Conservation (phyloP, 1,140 invertebrate genomes). For the Eumeta japonica region DNA sequence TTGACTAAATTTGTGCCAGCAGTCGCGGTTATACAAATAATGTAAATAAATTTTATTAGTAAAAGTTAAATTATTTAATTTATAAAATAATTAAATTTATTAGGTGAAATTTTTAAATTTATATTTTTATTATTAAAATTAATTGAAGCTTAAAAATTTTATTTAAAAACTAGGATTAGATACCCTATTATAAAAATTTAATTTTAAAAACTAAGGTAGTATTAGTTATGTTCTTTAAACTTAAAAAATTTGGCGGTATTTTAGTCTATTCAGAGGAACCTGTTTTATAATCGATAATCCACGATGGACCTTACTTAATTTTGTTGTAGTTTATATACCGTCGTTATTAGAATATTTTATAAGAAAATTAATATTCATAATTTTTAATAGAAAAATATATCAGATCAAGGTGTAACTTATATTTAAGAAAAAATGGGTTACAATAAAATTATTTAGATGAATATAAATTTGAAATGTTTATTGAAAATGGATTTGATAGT, state of each 20-base stretch:
- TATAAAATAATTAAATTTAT: slow-evolving; percentile 12
- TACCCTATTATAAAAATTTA: slow-evolving; percentile 50
- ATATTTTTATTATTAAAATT: slow-evolving; percentile 3
- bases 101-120: slow-evolving; percentile 10
- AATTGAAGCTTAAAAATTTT: slow-evolving; percentile 19
- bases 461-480: slow-evolving; percentile 32
- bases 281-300: slow-evolving; percentile 59
- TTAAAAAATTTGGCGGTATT: slow-evolving; percentile 60
- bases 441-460: slow-evolving; percentile 42
- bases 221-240: slow-evolving; percentile 57
- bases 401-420: slow-evolving; percentile 60
- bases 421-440: slow-evolving; percentile 54
- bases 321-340: slow-evolving; percentile 52
- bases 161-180: slow-evolving; percentile 19
- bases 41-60: slow-evolving; percentile 22
- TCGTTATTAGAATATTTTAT: slow-evolving; percentile 53
- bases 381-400: slow-evolving; percentile 45
- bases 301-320: slow-evolving; percentile 43
- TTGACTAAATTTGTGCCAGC: slow-evolving; percentile 28
- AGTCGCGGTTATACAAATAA: slow-evolving; percentile 22
- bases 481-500: slow-evolving; percentile 58
- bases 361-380: slow-evolving; percentile 49
- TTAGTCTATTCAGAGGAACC: slow-evolving; percentile 58
- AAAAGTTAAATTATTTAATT: slow-evolving; percentile 8
- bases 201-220: slow-evolving; percentile 37